Base-by-base conservation (phyloP, 2,113 vertebrate species). In the Neopipo cinnamomea region DNA sequence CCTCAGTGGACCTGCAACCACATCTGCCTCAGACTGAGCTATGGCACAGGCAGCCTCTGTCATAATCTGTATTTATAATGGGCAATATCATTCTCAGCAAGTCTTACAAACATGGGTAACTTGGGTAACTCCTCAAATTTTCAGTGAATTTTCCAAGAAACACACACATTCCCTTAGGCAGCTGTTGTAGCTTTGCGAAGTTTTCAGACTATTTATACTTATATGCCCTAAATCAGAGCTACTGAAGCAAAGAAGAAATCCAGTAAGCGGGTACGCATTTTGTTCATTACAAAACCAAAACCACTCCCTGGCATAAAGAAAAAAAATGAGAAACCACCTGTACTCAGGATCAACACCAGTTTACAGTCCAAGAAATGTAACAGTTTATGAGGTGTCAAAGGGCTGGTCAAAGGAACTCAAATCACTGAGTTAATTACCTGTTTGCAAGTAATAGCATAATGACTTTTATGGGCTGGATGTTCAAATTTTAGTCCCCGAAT, bases 31-130 rank as follows among this genome's bases (percentile, higher is more conserved):
- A 74, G 56, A 46, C 20, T 35, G 22, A 75, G 33, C 75, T 55
- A 4, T 0, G 27, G 35, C 39, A 46, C 1, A 23, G 39, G 61
- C 25, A 4, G 46, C 3, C 23, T 14, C 31, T 41, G 28, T 14
- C 84, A 42, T 15, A 3, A 2, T 11, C 46, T 76, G 72, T 41
- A 63, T 30, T 37, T n/a, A 19, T 6, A 46, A n/a, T 0, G 1
- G 31, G 59, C 61, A 80, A 2, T 13, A 73, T 16, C 75, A 56
- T 44, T 52, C 68, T 31, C 79, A 76, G 67, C 62, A 58, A 52
- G 27, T 17, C 44, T 71, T 41, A 22, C 0, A 1, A 73, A 68
- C 30, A 22, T 1, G 10, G 52, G 2, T 4, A 41, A 19, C 46
- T 63, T 1, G 12, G 56, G 3, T 3, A 46, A 20, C 46, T 55